phyloP scores from a whole-genome alignment of 2,888 invertebrate species.

The Buathra laborator region DNA sequence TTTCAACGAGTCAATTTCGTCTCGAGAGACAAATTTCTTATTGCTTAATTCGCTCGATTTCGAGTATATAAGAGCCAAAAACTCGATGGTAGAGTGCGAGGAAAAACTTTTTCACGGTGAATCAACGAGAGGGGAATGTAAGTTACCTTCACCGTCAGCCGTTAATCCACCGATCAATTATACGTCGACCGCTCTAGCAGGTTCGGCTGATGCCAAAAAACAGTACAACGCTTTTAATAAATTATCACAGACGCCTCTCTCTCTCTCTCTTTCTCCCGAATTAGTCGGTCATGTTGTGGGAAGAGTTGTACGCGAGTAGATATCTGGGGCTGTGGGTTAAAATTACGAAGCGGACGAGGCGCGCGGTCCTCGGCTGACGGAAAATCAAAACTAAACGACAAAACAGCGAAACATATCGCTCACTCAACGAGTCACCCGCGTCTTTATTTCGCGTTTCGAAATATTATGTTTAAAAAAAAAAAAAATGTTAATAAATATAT shows the following conservation, averaged over 20 bases:
- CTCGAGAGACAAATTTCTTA: conserved; percentile 31
- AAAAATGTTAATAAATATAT: neutral
- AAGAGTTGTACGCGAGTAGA: conserved; percentile 15
- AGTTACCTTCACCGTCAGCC: conserved; percentile 38
- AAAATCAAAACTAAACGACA: conserved; percentile 47
- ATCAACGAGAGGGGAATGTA: conserved; percentile 37
- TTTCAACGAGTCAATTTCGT: neutral
- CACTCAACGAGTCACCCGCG: neutral
- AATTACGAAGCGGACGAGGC: conserved; percentile 53
- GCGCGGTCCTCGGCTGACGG: conserved; percentile 27
- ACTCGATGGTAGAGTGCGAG: neutral
- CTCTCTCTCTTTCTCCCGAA: conserved; percentile 33
- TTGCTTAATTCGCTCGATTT: conserved; percentile 26
- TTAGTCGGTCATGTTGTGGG: conserved; percentile 55
- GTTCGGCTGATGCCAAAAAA: conserved; percentile 58
- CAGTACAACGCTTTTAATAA: conserved; percentile 53
- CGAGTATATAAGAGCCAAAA: neutral
- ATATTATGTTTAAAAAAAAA: no score
- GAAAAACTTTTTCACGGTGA: conserved; percentile 18
- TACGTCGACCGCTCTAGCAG: conserved; percentile 2
- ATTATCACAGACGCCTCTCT: conserved; percentile 58
- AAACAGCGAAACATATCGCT: conserved; percentile 20
- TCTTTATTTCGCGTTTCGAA: conserved; percentile 10
- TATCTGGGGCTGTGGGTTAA: conserved; percentile 60
- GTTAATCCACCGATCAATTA: conserved; percentile 61